Evolutionary conservation across 2,797 vertebrate genomes (phyloP), one percentile per base, ranked within the genome.

Genomic region (Lacerta bilineata): DNA sequence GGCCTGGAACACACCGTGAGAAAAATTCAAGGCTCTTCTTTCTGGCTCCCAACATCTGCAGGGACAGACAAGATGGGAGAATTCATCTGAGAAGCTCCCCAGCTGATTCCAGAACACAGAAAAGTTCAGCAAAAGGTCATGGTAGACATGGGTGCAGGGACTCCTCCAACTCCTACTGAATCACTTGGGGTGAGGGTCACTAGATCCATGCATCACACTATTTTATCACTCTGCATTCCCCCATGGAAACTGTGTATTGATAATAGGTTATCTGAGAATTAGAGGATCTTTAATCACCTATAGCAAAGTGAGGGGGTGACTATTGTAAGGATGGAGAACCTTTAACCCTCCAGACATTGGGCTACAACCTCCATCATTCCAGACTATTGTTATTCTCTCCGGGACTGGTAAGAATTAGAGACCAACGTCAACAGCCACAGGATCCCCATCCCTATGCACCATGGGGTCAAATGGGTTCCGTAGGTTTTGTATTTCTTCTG

Each of bases 41-140:
- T 50, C 27, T 75, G 83, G 41, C 78, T 76, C 78, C 84, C 68
- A 86, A 76, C 4, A 46, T 89, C 78, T 76, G 69, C 23, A 18
- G 83, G 85, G 83, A 69, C 83, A 89, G 68, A 74, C 71, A 29
- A 76, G 33, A 39, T 81, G 71, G 69, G 33, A 89, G 78, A 85
- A 75, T 20, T 15, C 36, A 20, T 41, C 71, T 68, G 61, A 82
- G 33, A 68, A 68, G 8, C 39, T 80, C 78, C 78, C n/a, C 20
- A 29, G 8, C 43, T 55, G 84, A 85, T 78, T 85, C 59, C 43
- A 69, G 84, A 10, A 33, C 18, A 71, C n/a, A 78, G 43, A 59
- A 33, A 29, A 33, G 17, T 36, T 89, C 59, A 75, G 15, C 55
- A 46, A 74, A 50, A 75, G 61, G 41, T 68, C 27, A 78, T 17